Evolutionary conservation across 2,888 invertebrate species (phyloP).

Genomic region (Choristoneura rosaceana): DNA sequence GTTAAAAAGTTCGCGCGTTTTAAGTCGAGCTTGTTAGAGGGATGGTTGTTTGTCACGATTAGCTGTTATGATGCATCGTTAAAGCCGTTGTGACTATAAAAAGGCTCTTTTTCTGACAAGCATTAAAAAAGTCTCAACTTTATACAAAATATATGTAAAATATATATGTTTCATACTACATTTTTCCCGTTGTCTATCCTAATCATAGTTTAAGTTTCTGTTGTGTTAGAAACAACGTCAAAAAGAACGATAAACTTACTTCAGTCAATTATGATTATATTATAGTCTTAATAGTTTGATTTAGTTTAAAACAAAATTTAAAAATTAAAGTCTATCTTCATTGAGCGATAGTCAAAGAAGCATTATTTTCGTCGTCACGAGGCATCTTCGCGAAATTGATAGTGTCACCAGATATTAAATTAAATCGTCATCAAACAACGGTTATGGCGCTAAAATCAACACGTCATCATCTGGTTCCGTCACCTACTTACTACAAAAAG

Average conservation of each 20-base stretch:
- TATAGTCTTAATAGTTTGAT: no score
- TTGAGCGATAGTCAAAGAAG: no score
- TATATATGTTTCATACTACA: background rate
- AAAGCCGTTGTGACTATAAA: slow-evolving; percentile 1
- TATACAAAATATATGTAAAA: background rate
- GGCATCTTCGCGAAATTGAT: background rate
- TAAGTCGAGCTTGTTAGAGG: slow-evolving; percentile 7
- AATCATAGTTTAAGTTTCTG: background rate
- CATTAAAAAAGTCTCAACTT: slow-evolving; percentile 1
- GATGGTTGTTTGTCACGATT: slow-evolving; percentile 32
- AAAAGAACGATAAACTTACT: no score
- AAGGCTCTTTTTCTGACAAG: background rate
- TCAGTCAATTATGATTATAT: no score
- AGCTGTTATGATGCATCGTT: slow-evolving; percentile 15
- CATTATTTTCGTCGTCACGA: background rate
- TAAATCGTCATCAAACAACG: background rate
- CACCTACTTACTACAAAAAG: no score
- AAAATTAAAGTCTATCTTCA: no score
- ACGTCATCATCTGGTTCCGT: no score
- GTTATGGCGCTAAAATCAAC: no score
- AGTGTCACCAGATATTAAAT: background rate
- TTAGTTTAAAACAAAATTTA: no score
- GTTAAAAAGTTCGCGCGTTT: slow-evolving; percentile 50
- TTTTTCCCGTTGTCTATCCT: background rate
- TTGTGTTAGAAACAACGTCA: no score